Evolutionary conservation across 2,113 vertebrate genomes (phyloP).

Genomic region (Lophura nycthemera): DNA sequence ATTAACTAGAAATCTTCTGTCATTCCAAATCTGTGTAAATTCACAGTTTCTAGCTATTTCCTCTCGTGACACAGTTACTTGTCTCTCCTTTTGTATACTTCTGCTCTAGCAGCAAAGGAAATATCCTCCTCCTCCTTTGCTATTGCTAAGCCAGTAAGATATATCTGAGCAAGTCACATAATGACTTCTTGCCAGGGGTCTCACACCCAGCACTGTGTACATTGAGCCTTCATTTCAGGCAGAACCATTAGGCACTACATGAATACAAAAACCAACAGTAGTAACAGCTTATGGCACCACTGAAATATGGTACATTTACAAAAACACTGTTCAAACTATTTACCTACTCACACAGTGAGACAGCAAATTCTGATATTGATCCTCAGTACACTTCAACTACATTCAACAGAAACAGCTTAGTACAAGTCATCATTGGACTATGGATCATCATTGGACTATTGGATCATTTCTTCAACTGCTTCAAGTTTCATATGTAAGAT

Average conservation of each 20-base stretch:
- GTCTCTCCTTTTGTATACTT: not conserved
- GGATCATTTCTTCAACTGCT: not conserved
- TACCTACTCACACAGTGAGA: not conserved
- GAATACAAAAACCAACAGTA: not conserved
- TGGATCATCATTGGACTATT: not conserved
- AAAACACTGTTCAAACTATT: not conserved
- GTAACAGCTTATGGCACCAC: not conserved
- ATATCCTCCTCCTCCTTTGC: not conserved
- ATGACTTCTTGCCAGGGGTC: not conserved
- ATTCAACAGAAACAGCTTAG: not conserved
- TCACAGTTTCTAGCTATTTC: not conserved
- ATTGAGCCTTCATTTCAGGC: not conserved
- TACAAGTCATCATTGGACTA: not conserved
- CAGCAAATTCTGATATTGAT: not conserved
- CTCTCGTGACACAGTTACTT: not conserved
- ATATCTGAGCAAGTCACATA: not conserved
- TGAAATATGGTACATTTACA: not conserved
- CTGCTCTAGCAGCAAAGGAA: not conserved
- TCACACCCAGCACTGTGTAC: not conserved
- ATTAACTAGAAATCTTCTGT: not conserved
- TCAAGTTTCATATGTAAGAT: not conserved
- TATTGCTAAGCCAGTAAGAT: not conserved
- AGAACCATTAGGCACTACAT: rapidly evolving
- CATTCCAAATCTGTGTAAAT: not conserved
- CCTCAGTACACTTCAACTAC: not conserved